Conservation (phyloP, 2,888 invertebrate genomes). For the Neoaliturus tenellus region DNA sequence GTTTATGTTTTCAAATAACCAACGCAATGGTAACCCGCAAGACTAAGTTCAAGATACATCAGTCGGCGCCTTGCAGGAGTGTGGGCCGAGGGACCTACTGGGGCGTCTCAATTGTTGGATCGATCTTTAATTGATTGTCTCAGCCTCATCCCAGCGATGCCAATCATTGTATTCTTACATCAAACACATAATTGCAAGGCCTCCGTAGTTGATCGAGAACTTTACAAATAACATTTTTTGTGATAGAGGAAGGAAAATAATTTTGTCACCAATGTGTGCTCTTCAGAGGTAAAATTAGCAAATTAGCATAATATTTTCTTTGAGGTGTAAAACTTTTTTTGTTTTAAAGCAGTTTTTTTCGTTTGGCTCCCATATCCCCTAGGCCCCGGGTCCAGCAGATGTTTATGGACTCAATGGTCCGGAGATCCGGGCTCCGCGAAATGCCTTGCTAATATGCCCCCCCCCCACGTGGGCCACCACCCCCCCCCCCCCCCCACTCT, state of each 20-base stretch:
- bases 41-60: too few species aligned
- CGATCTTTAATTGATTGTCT: slow-evolving; percentile 7
- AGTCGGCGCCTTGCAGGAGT: neutral
- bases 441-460: slow-evolving; percentile 6
- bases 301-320: too few species aligned
- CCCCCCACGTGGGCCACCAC: neutral
- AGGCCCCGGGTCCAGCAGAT: neutral
- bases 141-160: neutral
- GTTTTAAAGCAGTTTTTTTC: too few species aligned
- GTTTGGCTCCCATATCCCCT: too few species aligned
- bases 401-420: neutral
- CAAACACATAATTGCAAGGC: neutral
- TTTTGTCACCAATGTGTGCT: too few species aligned
- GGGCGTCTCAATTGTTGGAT: neutral
- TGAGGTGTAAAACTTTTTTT: too few species aligned
- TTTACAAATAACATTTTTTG: too few species aligned
- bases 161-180: neutral
- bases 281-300: too few species aligned
- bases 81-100: neutral
- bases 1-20: too few species aligned
- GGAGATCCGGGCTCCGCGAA: neutral
- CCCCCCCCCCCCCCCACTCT: neutral
- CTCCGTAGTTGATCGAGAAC: too few species aligned
- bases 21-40: too few species aligned
- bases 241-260: too few species aligned